Evolutionary conservation across 2,888 invertebrate species (phyloP).

Genomic region (Steinernema hermaphroditum): DNA sequence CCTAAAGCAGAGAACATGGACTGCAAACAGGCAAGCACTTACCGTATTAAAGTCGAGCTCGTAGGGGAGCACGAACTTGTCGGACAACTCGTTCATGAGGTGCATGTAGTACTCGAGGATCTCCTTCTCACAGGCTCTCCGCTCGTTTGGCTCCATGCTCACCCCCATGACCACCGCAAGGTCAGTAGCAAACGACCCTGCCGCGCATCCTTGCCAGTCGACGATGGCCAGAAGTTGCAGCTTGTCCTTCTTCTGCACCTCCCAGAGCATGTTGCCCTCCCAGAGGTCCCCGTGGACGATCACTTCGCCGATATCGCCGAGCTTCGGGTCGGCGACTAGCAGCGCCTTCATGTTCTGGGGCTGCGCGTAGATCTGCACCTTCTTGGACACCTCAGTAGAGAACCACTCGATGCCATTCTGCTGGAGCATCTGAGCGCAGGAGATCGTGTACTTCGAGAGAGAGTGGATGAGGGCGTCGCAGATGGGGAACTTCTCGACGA

Average conservation of each 20-base stretch:
- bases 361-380: neutral
- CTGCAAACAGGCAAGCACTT: neutral
- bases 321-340: conserved; percentile 7
- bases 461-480: conserved; percentile 9
- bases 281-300: conserved; percentile 30
- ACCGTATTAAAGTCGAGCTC: neutral
- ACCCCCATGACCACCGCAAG: conserved; percentile 33
- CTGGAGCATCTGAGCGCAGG: neutral
- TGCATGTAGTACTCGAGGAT: conserved; percentile 22
- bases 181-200: conserved; percentile 33
- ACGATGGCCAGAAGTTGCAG: conserved; percentile 29
- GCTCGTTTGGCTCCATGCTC: conserved; percentile 31
- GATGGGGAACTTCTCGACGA: conserved; percentile 15
- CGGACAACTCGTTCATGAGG: neutral
- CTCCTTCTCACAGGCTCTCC: conserved; percentile 27
- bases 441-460: conserved; percentile 3
- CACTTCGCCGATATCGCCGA: conserved; percentile 23
- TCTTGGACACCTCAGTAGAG: neutral
- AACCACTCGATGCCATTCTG: neutral
- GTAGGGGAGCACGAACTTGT: conserved; percentile 18
- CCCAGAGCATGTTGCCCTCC: conserved; percentile 32
- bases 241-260: conserved; percentile 15
- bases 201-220: conserved; percentile 33
- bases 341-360: conserved; percentile 14
- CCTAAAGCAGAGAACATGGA: conserved; percentile 24